phyloP scores from a whole-genome alignment of 2,113 vertebrate species.

The Megaptera novaeangliae region DNA sequence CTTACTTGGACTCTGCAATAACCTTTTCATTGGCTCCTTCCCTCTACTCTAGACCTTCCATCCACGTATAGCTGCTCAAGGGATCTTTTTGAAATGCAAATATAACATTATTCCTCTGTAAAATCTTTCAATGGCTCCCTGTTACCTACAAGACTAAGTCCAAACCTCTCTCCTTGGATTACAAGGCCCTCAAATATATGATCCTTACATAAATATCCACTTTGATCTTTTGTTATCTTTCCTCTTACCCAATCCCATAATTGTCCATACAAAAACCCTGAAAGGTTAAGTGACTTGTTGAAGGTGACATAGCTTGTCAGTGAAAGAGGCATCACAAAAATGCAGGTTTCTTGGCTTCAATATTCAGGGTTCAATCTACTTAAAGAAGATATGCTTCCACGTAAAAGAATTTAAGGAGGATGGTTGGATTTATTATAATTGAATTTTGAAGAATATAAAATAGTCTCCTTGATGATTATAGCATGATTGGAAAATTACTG shows the following conservation, averaged over 20 bases:
- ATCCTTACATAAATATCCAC: not conserved
- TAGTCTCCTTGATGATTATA: constrained; percentile 15
- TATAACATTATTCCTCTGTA: not conserved
- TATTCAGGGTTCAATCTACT: not conserved
- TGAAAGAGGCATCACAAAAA: not conserved
- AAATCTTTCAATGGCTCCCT: not conserved
- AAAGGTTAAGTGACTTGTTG: constrained; percentile 2
- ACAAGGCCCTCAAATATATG: not conserved
- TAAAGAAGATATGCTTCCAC: not conserved
- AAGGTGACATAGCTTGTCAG: not conserved
- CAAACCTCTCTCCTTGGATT: not conserved
- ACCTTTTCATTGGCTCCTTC: not conserved
- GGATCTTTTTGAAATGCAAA: not conserved
- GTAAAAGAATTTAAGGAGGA: not conserved
- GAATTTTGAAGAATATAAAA: constrained; percentile 45
- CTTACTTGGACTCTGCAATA: not conserved
- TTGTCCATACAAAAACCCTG: not conserved
- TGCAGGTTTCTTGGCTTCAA: not conserved
- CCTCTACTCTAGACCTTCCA: not conserved
- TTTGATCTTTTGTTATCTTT: constrained; percentile 4
- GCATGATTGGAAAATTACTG: constrained; percentile 24
- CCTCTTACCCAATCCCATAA: not conserved
- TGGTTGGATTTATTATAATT: not conserved
- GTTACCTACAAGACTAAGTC: not conserved
- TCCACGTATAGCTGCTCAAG: not conserved